Conservation (phyloP, 2,797 vertebrate species). For the Podarcis lilfordi region DNA sequence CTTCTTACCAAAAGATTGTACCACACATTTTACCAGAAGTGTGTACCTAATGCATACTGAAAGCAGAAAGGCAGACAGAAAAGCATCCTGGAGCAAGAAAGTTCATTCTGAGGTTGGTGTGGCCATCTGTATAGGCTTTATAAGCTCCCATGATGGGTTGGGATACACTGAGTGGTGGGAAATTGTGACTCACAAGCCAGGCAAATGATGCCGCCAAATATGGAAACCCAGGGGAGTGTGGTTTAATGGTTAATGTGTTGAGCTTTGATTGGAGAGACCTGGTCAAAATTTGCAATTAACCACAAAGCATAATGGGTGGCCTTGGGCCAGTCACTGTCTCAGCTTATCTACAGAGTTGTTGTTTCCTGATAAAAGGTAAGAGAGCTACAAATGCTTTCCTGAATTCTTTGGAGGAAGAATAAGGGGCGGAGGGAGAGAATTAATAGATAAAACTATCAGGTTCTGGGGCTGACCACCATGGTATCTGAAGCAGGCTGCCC, state of each 20-base stretch:
- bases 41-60: background rate
- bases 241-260: background rate
- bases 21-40: background rate
- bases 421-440: background rate
- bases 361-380: background rate
- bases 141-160: background rate
- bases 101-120: background rate
- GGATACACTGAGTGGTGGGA: background rate
- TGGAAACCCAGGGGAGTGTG: background rate
- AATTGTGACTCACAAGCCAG: background rate
- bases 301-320: background rate
- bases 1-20: background rate
- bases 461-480: background rate
- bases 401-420: background rate
- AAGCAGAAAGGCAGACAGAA: background rate
- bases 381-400: background rate
- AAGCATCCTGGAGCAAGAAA: background rate
- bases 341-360: background rate
- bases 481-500: background rate
- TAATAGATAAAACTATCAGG: background rate
- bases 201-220: background rate
- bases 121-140: background rate
- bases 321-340: background rate
- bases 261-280: too few relatives aligned
- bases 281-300: background rate